Conservation (phyloP, 2,797 vertebrate species). For the Spea hammondii region DNA sequence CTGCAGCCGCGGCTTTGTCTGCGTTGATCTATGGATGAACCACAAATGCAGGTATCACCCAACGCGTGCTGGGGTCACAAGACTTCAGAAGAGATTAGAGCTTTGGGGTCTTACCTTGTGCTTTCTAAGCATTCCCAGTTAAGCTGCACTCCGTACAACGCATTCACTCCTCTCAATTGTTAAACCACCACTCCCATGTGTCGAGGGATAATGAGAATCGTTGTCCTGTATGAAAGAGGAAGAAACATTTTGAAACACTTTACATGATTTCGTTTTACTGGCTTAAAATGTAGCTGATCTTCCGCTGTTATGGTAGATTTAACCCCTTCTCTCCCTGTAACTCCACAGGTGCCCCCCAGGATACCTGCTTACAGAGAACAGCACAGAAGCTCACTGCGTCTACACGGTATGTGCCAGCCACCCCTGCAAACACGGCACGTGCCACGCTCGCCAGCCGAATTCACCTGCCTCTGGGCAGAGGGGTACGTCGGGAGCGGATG, state of each 20-base stretch:
- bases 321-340: too few species aligned
- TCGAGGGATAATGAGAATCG: too few species aligned
- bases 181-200: too few species aligned
- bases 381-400: conserved; percentile 77
- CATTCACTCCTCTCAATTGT: too few species aligned
- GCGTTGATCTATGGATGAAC: conserved; percentile 85
- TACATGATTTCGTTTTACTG: too few species aligned
- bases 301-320: too few species aligned
- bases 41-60: conserved; percentile 80
- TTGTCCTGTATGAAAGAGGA: too few species aligned
- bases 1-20: conserved; percentile 80
- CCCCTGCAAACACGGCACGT: conserved; percentile 84
- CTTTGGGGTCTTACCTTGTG: not conserved
- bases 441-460: conserved; percentile 79
- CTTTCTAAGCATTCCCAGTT: not conserved
- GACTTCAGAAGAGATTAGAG: not conserved
- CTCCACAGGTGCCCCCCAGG: conserved; percentile 77
- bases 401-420: conserved; percentile 77
- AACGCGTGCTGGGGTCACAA: too few species aligned
- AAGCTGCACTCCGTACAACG: too few species aligned
- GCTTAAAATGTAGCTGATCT: too few species aligned
- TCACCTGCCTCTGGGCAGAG: conserved; percentile 81
- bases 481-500: conserved; percentile 81
- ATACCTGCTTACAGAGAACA: conserved; percentile 78
- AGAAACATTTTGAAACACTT: too few species aligned